Percentiles rank a stretch among this genome's conserved stretches.
These are phyloP conservation scores for Polyommatus icarus DNA, from an alignment of 2,888 invertebrate genomes.

Conservation along the genomic window DNA sequence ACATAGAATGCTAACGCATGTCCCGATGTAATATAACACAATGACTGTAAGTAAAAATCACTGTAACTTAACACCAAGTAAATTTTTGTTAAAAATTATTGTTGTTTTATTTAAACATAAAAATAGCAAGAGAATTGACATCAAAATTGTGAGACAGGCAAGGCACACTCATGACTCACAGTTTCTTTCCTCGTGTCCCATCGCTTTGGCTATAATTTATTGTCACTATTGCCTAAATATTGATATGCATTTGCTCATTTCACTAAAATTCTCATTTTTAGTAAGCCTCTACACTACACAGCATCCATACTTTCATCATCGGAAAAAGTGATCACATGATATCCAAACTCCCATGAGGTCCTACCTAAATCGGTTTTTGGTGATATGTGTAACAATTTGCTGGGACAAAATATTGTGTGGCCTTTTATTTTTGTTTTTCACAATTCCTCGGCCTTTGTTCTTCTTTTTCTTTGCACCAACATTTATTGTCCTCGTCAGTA, in stretches of 20 bases:
- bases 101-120: neutral
- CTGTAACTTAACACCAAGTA: neutral
- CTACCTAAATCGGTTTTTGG: neutral
- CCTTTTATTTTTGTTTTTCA: slow-evolving; percentile 4
- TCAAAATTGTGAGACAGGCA: no score
- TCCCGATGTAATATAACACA: no score
- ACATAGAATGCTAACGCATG: no score
- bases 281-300: neutral
- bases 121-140: neutral
- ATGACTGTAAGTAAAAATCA: neutral
- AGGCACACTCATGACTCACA: no score
- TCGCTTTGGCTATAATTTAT: neutral
- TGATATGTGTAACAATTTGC: neutral
- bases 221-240: neutral
- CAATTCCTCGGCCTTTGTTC: neutral
- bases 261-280: neutral
- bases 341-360: neutral
- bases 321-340: neutral
- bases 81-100: neutral
- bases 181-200: neutral
- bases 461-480: neutral
- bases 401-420: neutral
- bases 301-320: neutral
- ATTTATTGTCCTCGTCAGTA: slow-evolving; percentile 29
- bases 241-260: neutral